Evolutionary conservation across 2,113 vertebrate species (phyloP).

Genomic region (Penelope pileata): DNA sequence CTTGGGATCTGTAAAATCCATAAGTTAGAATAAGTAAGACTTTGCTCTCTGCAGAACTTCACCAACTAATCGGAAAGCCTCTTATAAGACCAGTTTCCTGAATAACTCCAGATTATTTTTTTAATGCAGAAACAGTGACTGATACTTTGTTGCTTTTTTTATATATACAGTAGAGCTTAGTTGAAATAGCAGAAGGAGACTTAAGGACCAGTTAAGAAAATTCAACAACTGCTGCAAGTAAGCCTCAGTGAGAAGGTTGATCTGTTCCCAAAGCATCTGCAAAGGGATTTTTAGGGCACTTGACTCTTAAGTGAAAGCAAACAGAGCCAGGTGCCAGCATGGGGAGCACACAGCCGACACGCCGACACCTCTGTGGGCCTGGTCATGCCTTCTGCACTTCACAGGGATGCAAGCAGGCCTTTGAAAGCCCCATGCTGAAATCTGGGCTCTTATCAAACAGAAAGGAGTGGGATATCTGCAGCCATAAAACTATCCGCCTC

Average conservation of each 20-base stretch:
- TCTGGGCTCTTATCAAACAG: not conserved
- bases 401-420: fast-evolving
- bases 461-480: not conserved
- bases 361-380: not conserved
- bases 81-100: not conserved
- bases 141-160: not conserved
- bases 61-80: not conserved
- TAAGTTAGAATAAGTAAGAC: not conserved
- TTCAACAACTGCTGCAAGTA: not conserved
- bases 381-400: not conserved
- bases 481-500: not conserved
- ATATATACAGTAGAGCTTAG: not conserved
- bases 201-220: not conserved
- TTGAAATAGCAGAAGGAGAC: not conserved
- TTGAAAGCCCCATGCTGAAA: not conserved
- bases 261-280: not conserved
- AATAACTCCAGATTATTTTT: not conserved
- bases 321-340: not conserved
- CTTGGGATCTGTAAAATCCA: not conserved
- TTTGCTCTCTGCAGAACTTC: not conserved
- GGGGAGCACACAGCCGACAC: not conserved
- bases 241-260: not conserved
- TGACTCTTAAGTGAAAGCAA: not conserved
- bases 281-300: not conserved
- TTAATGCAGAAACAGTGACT: not conserved